Evolutionary conservation across 2,797 vertebrate species (phyloP), one percentile per base, ranked within the genome.

Genomic region (Clarias platycephalus): DNA sequence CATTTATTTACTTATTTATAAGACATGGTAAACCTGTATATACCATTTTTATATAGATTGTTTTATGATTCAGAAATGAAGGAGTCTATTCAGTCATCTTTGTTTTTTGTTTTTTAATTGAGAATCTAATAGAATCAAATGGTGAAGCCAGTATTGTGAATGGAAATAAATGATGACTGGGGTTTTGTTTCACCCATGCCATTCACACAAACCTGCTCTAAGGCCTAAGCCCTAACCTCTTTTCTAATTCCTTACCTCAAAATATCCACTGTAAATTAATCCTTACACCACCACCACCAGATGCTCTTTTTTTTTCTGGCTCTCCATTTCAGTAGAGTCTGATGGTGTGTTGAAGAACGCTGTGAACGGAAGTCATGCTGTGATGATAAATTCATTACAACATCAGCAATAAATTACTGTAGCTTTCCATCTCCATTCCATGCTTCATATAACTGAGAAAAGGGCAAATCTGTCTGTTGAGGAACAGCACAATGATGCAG

Each of bases 301-400:
- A 31, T 9, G 57, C 57, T 37, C 44, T 37, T n/a, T 13, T 37
- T n/a, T 13, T 70, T 80, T 82, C 81, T 84, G 68, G 79, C 83
- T 74, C 67, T 58, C 68, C 31, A 55, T 84, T 71, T 49, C 70
- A 26, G n/a, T 20, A 53, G 15, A 55, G 44, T 75, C 8, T 28
- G 76, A 81, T 80, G 70, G 31, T 55, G n/a, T 84, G 63, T 72
- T 66, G 60, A 34, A 55, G 62, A 77, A 68, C 57, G 63, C 55
- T 49, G 57, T 80, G 79, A 67, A 44, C 53, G 18, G n/a, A 28
- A 44, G 44, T 7, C 8, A 28, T 75, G 24, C 10, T 77, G 34
- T 37, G 58, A 9, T 31, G 49, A 22, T 44, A 49, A 68, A 82
- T 66, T 70, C 74, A 57, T 79, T 67, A 64, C 44, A 83, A 87